Conservation (phyloP, 2,113 vertebrate species). For the Ginglymostoma cirratum region DNA sequence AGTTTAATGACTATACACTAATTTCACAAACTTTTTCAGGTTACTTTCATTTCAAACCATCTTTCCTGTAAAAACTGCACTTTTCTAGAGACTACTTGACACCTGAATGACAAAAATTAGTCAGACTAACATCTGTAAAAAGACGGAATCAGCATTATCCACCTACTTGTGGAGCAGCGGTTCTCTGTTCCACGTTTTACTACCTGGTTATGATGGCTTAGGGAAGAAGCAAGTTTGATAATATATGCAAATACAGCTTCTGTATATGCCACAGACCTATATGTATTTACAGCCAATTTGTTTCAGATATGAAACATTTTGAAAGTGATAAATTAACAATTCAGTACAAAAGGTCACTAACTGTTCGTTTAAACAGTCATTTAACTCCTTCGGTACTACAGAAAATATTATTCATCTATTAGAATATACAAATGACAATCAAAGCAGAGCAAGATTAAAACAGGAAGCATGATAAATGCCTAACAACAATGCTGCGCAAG, state of each 20-base stretch:
- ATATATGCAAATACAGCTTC: background rate
- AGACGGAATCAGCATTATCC: background rate
- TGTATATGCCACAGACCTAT: background rate
- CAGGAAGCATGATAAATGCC: background rate
- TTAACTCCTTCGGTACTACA: background rate
- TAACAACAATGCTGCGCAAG: background rate
- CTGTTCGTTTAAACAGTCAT: background rate
- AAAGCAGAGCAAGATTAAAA: background rate
- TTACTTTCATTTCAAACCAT: background rate
- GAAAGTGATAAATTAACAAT: background rate
- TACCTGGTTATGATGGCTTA: background rate
- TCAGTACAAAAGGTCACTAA: background rate
- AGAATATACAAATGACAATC: background rate
- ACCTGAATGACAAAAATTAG: background rate
- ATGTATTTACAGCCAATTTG: background rate
- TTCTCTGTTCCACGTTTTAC: background rate
- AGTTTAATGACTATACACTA: background rate
- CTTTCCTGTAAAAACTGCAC: background rate
- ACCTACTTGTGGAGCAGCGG: background rate
- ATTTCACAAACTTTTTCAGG: background rate
- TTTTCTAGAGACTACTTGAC: background rate
- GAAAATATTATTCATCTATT: no score
- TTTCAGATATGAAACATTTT: no score
- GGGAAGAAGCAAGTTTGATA: background rate
- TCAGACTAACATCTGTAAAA: background rate